phyloP scores from a whole-genome alignment of 2,797 vertebrate genomes.

The Schizopygopsis malacanthus region DNA sequence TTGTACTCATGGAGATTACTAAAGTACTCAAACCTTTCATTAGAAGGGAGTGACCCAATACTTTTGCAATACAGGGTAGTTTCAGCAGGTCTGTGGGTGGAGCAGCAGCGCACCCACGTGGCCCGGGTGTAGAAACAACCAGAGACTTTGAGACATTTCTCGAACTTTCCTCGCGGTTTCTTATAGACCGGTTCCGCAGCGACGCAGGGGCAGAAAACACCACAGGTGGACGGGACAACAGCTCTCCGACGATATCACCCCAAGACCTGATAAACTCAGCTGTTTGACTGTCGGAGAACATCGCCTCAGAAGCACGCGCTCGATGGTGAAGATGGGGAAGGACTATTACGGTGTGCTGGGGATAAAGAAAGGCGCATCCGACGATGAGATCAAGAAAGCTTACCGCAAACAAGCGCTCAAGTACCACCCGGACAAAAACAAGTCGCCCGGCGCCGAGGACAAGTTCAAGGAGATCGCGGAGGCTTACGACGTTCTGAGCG shows the following conservation, averaged over 20 bases:
- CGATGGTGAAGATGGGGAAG: slow-evolving; percentile 84
- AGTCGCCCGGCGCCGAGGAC: slow-evolving; percentile 89
- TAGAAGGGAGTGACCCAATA: too few relatives aligned
- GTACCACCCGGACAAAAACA: slow-evolving; percentile 95
- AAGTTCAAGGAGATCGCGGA: slow-evolving; percentile 95
- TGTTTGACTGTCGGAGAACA: background rate
- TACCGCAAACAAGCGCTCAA: slow-evolving; percentile 92
- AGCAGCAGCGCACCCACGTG: background rate
- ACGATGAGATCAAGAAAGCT: slow-evolving; percentile 93
- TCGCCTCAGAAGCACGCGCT: background rate
- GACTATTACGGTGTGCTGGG: slow-evolving; percentile 91
- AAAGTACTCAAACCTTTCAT: too few relatives aligned
- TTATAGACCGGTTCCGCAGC: background rate
- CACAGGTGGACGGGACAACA: background rate
- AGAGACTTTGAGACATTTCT: slow-evolving; percentile 71
- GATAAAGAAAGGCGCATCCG: slow-evolving; percentile 83
- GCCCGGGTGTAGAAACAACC: slow-evolving; percentile 27
- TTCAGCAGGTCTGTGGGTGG: background rate
- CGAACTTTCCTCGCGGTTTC: slow-evolving; percentile 74
- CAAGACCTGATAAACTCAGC: background rate
- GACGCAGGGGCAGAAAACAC: background rate
- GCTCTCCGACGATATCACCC: accelerated
- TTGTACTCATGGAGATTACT: too few relatives aligned
- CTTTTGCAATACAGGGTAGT: too few relatives aligned
- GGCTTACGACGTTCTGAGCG: slow-evolving; percentile 94